phyloP scores from a whole-genome alignment of 2,888 invertebrate species.

The Molanna angustata region DNA sequence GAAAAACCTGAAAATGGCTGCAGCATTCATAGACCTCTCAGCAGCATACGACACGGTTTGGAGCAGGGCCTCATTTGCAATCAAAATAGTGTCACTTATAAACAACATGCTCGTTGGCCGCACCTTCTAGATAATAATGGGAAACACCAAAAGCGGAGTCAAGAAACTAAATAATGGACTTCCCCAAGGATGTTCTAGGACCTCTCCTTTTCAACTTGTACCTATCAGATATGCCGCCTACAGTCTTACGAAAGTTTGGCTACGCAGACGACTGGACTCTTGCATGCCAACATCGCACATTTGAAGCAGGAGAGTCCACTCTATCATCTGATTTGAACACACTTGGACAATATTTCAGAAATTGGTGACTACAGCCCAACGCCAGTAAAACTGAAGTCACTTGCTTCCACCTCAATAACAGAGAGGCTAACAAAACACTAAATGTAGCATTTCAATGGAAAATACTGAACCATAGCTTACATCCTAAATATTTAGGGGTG shows the following conservation, averaged over 20 bases:
- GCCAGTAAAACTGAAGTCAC: background rate
- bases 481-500: background rate
- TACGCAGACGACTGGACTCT: background rate
- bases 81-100: background rate
- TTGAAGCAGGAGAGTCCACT: background rate
- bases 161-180: background rate
- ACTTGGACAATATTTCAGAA: background rate
- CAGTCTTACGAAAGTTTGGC: background rate
- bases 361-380: background rate
- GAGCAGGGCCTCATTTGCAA: too few species aligned
- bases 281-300: background rate
- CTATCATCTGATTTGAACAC: background rate
- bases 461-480: background rate
- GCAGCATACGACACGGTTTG: conserved; percentile 1
- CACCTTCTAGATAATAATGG: background rate
- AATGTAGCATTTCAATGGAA: background rate
- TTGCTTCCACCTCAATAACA: background rate
- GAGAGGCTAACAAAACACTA: background rate
- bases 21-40: background rate
- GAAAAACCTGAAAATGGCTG: background rate
- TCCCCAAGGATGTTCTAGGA: background rate
- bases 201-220: background rate
- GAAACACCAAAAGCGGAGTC: background rate
- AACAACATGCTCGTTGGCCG: background rate
- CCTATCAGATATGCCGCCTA: background rate